Percentiles rank a stretch among this genome's conserved stretches.
These are phyloP conservation scores for Sceliomorpha sp. DNA, from an alignment of 2,888 invertebrate species.

Conservation along the genomic window DNA sequence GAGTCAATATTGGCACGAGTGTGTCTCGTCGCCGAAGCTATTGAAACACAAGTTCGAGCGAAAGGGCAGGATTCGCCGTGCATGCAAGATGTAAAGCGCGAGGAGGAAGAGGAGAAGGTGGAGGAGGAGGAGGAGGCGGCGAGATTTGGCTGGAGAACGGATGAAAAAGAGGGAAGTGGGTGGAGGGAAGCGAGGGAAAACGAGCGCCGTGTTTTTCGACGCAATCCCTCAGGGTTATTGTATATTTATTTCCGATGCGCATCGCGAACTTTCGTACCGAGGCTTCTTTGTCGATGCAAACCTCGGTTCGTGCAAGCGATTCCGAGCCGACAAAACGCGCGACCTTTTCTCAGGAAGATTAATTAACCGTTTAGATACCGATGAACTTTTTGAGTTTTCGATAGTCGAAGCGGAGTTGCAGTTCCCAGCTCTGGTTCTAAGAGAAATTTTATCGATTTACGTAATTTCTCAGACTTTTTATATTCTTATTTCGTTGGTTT, in stretches of 20 bases:
- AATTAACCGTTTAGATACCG: too few species aligned
- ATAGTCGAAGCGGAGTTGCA: too few species aligned
- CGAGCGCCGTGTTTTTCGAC: conserved; percentile 15
- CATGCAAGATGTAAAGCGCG: conserved; percentile 30
- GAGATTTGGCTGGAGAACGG: too few species aligned
- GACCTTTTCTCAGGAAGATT: too few species aligned
- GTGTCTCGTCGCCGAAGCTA: conserved; percentile 37
- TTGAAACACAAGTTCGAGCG: conserved; percentile 48
- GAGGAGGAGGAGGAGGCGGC: conserved; percentile 8
- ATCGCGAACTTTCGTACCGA: too few species aligned
- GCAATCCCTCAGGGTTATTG: conserved; percentile 10
- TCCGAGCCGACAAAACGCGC: too few species aligned
- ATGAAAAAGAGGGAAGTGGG: conserved; percentile 13
- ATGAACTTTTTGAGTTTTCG: too few species aligned
- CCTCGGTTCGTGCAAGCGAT: too few species aligned
- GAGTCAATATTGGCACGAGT: conserved; percentile 57
- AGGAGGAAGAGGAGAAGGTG: conserved; percentile 10
- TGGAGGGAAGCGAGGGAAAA: conserved; percentile 17
- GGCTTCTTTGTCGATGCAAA: not conserved
- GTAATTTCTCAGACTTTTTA: too few species aligned
- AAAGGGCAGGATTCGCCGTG: conserved; percentile 36
- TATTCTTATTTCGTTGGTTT: too few species aligned
- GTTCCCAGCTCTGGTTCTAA: too few species aligned
- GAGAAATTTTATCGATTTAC: too few species aligned
- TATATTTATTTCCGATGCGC: conserved; percentile 10